Conservation (phyloP, 2,113 vertebrate species). For the Bubo scandiacus region DNA sequence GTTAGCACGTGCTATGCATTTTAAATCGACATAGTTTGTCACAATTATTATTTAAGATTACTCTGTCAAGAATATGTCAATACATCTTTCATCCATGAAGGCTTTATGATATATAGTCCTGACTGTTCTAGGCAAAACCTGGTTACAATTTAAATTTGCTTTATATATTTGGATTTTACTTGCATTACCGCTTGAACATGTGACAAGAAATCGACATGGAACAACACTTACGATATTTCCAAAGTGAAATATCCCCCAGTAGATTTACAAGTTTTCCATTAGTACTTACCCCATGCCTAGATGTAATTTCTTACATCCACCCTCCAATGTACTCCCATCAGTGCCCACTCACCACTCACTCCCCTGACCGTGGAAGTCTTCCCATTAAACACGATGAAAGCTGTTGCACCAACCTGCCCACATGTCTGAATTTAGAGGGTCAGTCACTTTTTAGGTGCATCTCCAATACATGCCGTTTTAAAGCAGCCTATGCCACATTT, state of each 20-base stretch:
- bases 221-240: not conserved
- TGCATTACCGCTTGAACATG: not conserved
- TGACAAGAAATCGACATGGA: not conserved
- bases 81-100: not conserved
- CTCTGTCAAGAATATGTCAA: not conserved
- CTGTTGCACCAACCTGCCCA: not conserved
- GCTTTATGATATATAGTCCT: not conserved
- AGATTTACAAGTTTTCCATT: not conserved
- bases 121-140: not conserved
- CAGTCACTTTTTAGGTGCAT: not conserved
- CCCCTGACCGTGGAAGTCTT: not conserved
- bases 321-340: not conserved
- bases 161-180: not conserved
- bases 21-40: not conserved
- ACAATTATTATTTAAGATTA: not conserved
- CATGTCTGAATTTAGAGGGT: not conserved
- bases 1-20: not conserved
- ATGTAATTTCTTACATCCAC: not conserved
- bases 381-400: not conserved
- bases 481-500: not conserved
- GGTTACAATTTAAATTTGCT: not conserved
- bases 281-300: not conserved
- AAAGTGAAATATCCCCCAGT: not conserved
- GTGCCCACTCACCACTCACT: not conserved
- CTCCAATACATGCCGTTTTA: accelerated